These are phyloP conservation scores for Mamestra brassicae DNA, from an alignment of 2,888 invertebrate species.

Conservation along the genomic window DNA sequence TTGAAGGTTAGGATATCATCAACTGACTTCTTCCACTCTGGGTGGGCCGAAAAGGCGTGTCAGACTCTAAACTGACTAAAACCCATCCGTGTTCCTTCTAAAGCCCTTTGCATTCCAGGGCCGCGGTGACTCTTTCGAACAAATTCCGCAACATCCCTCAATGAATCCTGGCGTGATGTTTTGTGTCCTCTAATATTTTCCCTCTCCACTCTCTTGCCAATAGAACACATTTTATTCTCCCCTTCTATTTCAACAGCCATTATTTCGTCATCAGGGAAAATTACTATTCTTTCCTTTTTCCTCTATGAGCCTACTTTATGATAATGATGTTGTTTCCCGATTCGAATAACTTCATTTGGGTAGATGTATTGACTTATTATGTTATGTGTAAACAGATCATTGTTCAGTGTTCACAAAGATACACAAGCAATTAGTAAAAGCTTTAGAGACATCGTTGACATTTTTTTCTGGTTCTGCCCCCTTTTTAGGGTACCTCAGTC, in stretches of 20 bases:
- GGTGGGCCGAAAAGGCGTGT: too few relatives aligned
- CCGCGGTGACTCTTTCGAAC: too few relatives aligned
- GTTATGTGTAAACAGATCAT: conserved; percentile 3
- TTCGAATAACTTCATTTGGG: conserved; percentile 23
- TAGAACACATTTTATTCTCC: background rate
- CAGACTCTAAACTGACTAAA: too few relatives aligned
- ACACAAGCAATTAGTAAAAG: background rate
- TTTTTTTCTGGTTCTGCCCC: background rate
- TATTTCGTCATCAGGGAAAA: conserved; percentile 31
- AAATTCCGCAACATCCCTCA: too few relatives aligned
- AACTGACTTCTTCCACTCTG: too few relatives aligned
- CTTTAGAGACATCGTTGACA: background rate
- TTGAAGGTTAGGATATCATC: too few relatives aligned
- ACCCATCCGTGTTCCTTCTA: too few relatives aligned
- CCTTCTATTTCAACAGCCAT: background rate
- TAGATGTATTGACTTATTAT: too few relatives aligned
- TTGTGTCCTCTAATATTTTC: background rate
- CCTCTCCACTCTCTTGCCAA: too few relatives aligned
- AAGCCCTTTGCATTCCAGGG: too few relatives aligned
- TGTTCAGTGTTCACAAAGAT: background rate
- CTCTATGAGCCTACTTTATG: conserved; percentile 26
- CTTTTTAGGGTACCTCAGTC: too few relatives aligned
- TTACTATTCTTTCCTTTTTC: conserved; percentile 32
- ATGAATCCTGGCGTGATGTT: too few relatives aligned
- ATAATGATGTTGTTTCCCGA: conserved; percentile 33